Base-by-base conservation (phyloP, 1,140 invertebrate genomes). In the Drosophila nasuta region DNA sequence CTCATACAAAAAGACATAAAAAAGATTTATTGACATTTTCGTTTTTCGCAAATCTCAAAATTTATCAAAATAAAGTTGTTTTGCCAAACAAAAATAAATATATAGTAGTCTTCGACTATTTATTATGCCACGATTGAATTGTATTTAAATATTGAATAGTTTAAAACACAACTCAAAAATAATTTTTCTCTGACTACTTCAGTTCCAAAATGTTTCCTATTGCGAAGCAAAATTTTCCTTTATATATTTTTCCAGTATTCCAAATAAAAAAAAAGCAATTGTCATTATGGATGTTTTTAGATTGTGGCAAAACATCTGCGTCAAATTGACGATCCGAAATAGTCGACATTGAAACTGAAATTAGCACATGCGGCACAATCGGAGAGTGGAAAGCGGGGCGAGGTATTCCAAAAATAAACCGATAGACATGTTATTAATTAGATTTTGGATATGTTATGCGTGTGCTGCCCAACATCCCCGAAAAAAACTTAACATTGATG, bases 331-430 rank as follows among this genome's bases (percentile, higher is more conserved):
- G 58, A 57, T 51, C 72, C 38, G 57, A 87, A 86, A 89, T 88
- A 88, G 83, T 64, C 80, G 83, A 82, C 83, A 87, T 88, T 88
- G 83, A 88, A 74, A 80, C 20, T 56, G 54, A 69, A 77, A 66
- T 83, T 75, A 74, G 82, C 79, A 41, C 52, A 57, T 56, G 49
- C 58, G 62, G 69, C 69, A 72, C 43, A 33, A 35, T 43, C 20
- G 49, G 5, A 56, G 33, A 2, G 35, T 13, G 13, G 20, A 25
- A 25, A 25, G 20, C 20, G 20, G 20, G 20, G 11, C 45, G 33
- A n/a, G 17, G 48, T 38, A 13, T 67, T 66, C 77, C 81, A 48
- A 88, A 89, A 88, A 83, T 82, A 87, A 57, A 17, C 48, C 43
- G 15, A 79, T 82, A 54, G 54, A 69, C 65, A 74, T 59, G 66